Percentiles rank a stretch among this genome's conserved stretches.
These are phyloP conservation scores for Tokudaia tokunoshimensis DNA, from an alignment of 2,797 vertebrate genomes.

Conservation along the genomic window DNA sequence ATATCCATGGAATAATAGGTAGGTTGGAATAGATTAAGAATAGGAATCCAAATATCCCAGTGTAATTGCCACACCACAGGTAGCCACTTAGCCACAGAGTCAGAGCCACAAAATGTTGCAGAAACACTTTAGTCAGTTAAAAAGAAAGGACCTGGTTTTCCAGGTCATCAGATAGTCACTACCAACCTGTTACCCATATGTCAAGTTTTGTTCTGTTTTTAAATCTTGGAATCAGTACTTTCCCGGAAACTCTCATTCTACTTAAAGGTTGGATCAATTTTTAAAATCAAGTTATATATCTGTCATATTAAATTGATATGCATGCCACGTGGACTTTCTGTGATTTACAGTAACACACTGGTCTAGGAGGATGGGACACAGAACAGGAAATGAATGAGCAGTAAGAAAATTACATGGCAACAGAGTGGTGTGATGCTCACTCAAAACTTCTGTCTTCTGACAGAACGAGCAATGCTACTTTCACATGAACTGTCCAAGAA, in stretches of 20 bases:
- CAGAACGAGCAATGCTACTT: fast-evolving
- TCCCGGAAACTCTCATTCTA: not conserved
- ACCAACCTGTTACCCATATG: not conserved
- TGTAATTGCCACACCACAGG: not conserved
- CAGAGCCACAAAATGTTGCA: not conserved
- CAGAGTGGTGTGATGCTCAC: not conserved
- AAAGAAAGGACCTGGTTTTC: not conserved
- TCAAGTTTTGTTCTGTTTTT: not conserved
- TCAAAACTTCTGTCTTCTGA: not conserved
- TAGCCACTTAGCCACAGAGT: not conserved
- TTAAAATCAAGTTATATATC: not conserved
- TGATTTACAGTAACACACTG: not conserved
- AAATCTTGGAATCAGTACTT: slow-evolving; percentile 28
- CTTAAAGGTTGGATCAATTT: not conserved
- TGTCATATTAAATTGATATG: not conserved
- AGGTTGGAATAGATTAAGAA: not conserved
- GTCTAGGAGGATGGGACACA: not conserved
- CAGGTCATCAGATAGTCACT: not conserved
- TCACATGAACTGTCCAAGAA: not conserved
- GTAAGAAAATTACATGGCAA: not conserved
- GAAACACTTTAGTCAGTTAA: not conserved
- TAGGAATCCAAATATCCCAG: not conserved
- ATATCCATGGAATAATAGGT: not conserved
- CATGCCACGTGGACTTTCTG: not conserved
- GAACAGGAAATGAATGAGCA: not conserved